A percentile compares a stretch with the other conserved stretches of the same genome.
Evolutionary conservation across 2,888 invertebrate species (phyloP).

Genomic region (Serripes groenlandicus): DNA sequence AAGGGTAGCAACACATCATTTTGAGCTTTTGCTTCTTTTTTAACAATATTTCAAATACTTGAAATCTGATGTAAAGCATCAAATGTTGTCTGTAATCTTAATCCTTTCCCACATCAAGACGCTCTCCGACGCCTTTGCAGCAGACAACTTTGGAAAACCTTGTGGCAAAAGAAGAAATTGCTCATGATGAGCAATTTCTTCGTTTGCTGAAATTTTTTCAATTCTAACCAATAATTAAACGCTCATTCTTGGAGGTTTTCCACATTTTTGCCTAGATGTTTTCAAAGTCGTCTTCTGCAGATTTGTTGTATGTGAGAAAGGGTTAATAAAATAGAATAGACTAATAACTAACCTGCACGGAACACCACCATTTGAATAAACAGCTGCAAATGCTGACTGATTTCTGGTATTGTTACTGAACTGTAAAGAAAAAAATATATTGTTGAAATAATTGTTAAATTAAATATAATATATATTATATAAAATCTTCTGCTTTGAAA

Average conservation of each 20-base stretch:
- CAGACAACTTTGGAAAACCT: neutral
- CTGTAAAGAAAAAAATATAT: slow-evolving; percentile 66
- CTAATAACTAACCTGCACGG: slow-evolving; percentile 85
- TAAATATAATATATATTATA: too few relatives aligned
- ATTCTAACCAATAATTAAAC: neutral
- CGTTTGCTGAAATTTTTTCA: neutral
- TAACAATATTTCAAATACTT: neutral
- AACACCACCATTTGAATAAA: slow-evolving; percentile 85
- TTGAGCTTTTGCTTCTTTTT: neutral
- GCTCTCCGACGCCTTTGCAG: neutral
- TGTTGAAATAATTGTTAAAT: neutral
- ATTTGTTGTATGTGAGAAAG: too few relatives aligned
- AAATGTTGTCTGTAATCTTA: neutral
- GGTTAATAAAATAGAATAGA: too few relatives aligned
- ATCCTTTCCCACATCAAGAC: neutral
- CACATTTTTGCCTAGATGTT: too few relatives aligned
- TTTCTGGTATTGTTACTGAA: slow-evolving; percentile 77
- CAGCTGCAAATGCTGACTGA: slow-evolving; percentile 84
- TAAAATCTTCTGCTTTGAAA: neutral
- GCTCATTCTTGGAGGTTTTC: too few relatives aligned
- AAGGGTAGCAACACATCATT: neutral
- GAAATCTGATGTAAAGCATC: neutral
- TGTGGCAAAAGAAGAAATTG: neutral
- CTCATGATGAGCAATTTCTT: neutral
- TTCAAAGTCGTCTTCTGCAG: too few relatives aligned